Conservation (phyloP, 2,113 vertebrate genomes). For the Halichoeres trimaculatus region DNA sequence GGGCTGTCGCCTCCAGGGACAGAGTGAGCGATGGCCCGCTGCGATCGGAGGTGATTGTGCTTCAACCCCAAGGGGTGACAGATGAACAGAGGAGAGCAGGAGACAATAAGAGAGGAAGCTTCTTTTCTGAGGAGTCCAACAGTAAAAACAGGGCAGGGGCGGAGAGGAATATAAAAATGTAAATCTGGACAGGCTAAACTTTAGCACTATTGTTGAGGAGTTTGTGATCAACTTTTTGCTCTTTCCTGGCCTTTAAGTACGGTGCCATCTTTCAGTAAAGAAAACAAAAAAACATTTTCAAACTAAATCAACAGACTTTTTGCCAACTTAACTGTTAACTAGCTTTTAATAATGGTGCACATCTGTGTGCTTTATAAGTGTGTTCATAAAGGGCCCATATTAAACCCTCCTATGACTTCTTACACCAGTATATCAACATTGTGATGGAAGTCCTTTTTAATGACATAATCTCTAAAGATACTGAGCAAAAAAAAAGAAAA, state of each 20-base stretch:
- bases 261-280: no score
- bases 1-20: slow-evolving; percentile 78
- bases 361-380: no score
- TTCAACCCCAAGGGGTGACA: slow-evolving; percentile 73
- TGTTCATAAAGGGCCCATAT: no score
- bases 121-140: slow-evolving; percentile 11
- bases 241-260: background rate
- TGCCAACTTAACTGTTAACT: no score
- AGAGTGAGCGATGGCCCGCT: slow-evolving; percentile 71
- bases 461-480: no score
- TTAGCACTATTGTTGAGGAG: background rate
- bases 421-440: no score
- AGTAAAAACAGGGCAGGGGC: slow-evolving; percentile 9
- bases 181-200: background rate
- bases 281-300: no score
- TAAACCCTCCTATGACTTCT: no score
- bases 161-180: background rate
- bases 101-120: slow-evolving; percentile 60
- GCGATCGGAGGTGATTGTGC: slow-evolving; percentile 74
- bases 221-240: background rate
- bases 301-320: no score
- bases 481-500: no score
- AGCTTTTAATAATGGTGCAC: no score
- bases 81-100: slow-evolving; percentile 59
- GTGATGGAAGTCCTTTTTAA: no score